phyloP scores from a whole-genome alignment of 2,113 vertebrate species.

The Anguilla japonica region DNA sequence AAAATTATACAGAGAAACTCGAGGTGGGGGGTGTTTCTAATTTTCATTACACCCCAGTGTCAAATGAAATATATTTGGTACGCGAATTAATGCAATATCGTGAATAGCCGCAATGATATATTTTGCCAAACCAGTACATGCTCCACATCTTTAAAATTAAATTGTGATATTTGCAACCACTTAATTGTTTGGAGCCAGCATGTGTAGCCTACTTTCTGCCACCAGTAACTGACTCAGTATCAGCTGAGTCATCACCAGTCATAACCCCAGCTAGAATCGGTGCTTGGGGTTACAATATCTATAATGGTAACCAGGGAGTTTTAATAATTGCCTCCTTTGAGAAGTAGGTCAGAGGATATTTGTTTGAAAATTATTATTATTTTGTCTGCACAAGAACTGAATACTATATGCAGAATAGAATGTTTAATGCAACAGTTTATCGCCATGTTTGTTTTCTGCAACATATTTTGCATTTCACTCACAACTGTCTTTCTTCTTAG shows the following conservation, averaged over 20 bases:
- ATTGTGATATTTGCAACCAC: background rate
- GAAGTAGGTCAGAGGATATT: background rate
- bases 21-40: background rate
- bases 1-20: background rate
- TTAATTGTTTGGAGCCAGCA: background rate
- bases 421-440: background rate
- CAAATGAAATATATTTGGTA: background rate
- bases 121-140: background rate
- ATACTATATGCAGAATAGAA: background rate
- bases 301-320: background rate
- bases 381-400: background rate
- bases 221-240: background rate
- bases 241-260: background rate
- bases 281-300: background rate
- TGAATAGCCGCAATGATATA: background rate
- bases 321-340: background rate
- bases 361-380: background rate
- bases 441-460: background rate
- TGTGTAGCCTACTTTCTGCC: background rate
- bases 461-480: background rate
- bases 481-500: slow-evolving; percentile 57
- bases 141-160: background rate
- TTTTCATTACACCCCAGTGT: background rate
- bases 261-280: background rate
- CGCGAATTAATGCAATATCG: no score